Conservation (phyloP, 2,113 vertebrate genomes). For the Pluvianellus socialis region DNA sequence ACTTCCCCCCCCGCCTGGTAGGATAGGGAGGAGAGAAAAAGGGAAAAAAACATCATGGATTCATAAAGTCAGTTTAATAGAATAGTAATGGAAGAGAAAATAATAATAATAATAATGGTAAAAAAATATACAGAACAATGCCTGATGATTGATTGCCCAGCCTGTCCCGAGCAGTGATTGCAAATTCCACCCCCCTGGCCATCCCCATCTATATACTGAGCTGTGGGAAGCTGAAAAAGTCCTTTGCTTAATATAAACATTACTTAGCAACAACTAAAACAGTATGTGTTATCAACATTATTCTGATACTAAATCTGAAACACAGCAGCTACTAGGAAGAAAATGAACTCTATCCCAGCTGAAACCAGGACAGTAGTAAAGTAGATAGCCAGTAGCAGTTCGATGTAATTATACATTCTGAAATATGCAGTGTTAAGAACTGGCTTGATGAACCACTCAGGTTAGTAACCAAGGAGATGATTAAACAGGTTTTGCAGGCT, state of each 20-base stretch:
- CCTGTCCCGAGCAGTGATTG: background rate
- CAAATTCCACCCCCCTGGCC: background rate
- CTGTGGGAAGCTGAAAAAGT: background rate
- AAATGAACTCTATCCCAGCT: background rate
- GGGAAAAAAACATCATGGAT: background rate
- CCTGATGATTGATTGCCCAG: background rate
- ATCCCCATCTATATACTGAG: background rate
- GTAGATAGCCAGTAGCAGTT: background rate
- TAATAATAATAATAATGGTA: background rate
- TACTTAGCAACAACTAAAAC: background rate
- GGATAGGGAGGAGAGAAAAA: background rate
- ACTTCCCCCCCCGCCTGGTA: background rate
- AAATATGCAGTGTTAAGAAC: background rate
- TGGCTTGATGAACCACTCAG: conserved; percentile 22
- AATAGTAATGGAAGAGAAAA: background rate
- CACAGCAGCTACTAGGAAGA: background rate
- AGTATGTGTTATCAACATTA: background rate
- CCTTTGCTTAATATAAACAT: background rate
- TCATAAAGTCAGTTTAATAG: background rate
- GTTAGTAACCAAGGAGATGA: conserved; percentile 50
- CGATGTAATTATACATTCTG: background rate
- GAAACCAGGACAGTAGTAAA: background rate
- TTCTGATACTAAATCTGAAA: background rate
- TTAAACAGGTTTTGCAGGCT: conserved; percentile 66
- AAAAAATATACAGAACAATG: background rate